Base-by-base conservation (phyloP, 2,888 invertebrate genomes). In the Lysandra coridon region DNA sequence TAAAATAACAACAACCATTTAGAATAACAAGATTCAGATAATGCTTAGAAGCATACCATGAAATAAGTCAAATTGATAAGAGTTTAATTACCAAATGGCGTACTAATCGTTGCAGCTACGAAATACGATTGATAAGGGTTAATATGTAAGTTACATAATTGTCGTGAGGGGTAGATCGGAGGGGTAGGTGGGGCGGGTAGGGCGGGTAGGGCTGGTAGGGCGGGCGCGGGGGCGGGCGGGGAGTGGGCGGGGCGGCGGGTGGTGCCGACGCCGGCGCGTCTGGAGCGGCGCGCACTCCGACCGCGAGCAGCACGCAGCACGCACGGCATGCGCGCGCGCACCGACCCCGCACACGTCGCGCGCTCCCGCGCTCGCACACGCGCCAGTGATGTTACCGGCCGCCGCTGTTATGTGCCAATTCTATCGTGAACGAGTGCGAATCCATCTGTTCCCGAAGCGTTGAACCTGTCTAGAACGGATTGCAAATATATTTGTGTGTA, bases 401-500 rank as follows among this genome's bases (percentile, higher is more conserved):
- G 83, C 89, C 85, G 88, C 87, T 89, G 90, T 91, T 88, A 90
- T 92, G 92, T 91, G 90, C 89, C 88, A 87, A 85, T 88, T 87
- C 86, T 87, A 86, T 89, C 89, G 91, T 92, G 89, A 92, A 89
- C 91, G 88, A 87, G 91, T 92, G 91, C 90, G 88, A 85, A 88
- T 91, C 85, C 89, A 90, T 87, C 87, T 91, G 87, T 92, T 92
- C 88, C 93, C 93, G 82, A 91, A 92, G 87, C 92, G 92, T 88
- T 92, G 91, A 92, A 85, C 85, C 85, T 86, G 85, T 85, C 85
- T 87, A 88, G 87, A 86, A 88, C 89, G 87, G 89, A 90, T 91
- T 90, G 90, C 90, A 87, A 90, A 91, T 91, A 90, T 90, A 12
- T 69, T 37, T 33, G 69, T 89, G 89, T 89, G 88, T 87, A 88